Conservation (phyloP, 2,888 invertebrate species). For the Acanthosoma haemorrhoidale region DNA sequence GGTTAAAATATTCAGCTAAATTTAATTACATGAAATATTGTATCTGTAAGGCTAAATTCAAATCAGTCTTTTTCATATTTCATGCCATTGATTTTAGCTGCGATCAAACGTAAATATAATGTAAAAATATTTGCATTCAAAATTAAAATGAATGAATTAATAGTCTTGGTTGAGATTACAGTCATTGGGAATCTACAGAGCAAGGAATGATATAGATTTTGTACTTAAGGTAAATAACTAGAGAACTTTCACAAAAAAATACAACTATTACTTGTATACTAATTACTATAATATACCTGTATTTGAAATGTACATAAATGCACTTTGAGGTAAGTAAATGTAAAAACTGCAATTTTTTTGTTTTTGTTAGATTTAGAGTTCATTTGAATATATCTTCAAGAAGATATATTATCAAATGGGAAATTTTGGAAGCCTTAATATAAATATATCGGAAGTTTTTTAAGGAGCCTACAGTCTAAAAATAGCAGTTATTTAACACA, state of each 20-base stretch:
- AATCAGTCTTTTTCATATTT: conserved; percentile 38
- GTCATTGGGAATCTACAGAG: conserved; percentile 26
- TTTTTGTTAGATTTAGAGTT: neutral
- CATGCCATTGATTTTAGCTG: conserved; percentile 34
- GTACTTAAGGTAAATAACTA: conserved; percentile 31
- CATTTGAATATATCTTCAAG: neutral
- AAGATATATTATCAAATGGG: conserved; percentile 1
- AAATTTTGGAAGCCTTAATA: conserved; percentile 29
- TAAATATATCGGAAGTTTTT: conserved; percentile 26
- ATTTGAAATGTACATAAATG: conserved; percentile 39
- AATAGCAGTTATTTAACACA: conserved; percentile 22
- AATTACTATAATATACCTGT: conserved; percentile 36
- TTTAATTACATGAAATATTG: conserved; percentile 29
- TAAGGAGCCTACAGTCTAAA: conserved; percentile 26
- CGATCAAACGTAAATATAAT: neutral
- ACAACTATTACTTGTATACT: conserved; percentile 26
- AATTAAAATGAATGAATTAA: conserved; percentile 11
- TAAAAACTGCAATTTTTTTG: conserved; percentile 13
- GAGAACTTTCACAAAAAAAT: conserved; percentile 30
- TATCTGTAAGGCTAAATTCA: conserved; percentile 37
- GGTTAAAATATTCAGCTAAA: conserved; percentile 23
- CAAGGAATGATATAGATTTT: conserved; percentile 25
- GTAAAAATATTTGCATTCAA: conserved; percentile 19
- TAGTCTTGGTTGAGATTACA: conserved; percentile 18
- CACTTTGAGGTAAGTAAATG: conserved; percentile 37